Evolutionary conservation across 1,140 invertebrate genomes (phyloP), one percentile per base, ranked within the genome.

Genomic region (Drosophila sproati): DNA sequence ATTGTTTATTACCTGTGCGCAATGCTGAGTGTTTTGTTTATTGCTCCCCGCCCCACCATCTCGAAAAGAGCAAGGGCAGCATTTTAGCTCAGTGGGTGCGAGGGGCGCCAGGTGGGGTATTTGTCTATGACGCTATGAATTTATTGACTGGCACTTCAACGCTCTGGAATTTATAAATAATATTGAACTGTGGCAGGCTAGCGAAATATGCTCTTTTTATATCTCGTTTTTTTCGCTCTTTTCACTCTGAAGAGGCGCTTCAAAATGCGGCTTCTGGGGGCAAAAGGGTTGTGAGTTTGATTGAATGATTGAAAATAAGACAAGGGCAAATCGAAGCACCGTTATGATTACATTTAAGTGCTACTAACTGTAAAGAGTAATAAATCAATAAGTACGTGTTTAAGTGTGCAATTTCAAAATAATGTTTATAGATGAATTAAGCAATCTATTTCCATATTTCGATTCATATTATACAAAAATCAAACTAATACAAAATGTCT

Each of bases 1-100:
- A 47, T 83, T 86, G 80, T 87, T 87, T 83, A 78, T 80, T 88
- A 72, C 67, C 73, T 77, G 77, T 77, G 77, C 73, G 79, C 67
- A 77, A 68, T 70, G 68, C 62, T 76, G 81, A 87, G 83, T 87
- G 80, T 74, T 87, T 82, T 88, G 83, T 87, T 83, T 87, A 87
- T 75, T 52, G 67, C 52, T 48, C 32, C 59, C 56, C 66, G 51
- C 67, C 52, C 59, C 56, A 57, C 57, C 67, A 39, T 37, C 10
- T n/a, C 39, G 20, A 20, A 20, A 20, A 20, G 64, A 47, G 63
- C 57, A 55, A 55, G 32, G 64, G 63, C 41, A 20, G 43, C 54
- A 12, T 50, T 50, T 52, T 10, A 5, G 29, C 10, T 32, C 35
- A 34, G 45, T n/a, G 8, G 34, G 6, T 39, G 35, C 20, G 20